Evolutionary conservation across 2,797 vertebrate species (phyloP).

Genomic region (Acrocephalus scirpaceus): DNA sequence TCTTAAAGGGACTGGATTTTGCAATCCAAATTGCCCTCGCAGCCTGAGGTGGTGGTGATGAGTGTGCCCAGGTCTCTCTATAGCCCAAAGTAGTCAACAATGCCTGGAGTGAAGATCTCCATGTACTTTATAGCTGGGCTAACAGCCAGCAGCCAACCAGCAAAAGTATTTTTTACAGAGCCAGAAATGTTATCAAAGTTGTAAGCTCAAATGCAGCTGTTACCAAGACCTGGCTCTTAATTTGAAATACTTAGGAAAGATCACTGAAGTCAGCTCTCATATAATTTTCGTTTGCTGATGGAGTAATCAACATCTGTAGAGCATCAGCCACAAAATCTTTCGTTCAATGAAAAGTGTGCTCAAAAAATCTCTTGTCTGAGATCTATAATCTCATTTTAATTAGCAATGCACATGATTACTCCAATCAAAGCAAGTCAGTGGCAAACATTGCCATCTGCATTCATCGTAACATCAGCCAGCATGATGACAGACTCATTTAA

Average conservation of each 20-base stretch:
- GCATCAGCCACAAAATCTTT: neutral
- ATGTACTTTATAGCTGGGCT: neutral
- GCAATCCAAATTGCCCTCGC: neutral
- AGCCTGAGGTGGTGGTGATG: neutral
- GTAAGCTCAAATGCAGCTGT: neutral
- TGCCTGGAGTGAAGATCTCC: neutral
- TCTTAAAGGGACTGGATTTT: neutral
- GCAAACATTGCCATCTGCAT: conserved; percentile 38
- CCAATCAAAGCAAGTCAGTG: conserved; percentile 32
- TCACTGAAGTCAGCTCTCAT: neutral
- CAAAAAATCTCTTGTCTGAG: conserved; percentile 19
- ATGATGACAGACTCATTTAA: neutral
- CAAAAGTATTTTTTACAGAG: neutral
- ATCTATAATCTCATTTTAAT: conserved; percentile 52
- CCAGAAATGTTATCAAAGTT: neutral
- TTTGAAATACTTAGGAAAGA: neutral
- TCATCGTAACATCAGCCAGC: neutral
- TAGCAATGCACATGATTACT: conserved; percentile 31
- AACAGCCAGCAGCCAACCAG: neutral
- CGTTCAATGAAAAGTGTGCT: neutral
- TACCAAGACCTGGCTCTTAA: neutral
- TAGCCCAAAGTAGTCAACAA: neutral
- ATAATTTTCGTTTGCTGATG: conserved; percentile 5
- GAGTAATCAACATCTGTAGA: conserved; percentile 8
- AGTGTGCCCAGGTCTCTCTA: neutral